Conservation (phyloP, 2,888 invertebrate species). For the Diploptera punctata region DNA sequence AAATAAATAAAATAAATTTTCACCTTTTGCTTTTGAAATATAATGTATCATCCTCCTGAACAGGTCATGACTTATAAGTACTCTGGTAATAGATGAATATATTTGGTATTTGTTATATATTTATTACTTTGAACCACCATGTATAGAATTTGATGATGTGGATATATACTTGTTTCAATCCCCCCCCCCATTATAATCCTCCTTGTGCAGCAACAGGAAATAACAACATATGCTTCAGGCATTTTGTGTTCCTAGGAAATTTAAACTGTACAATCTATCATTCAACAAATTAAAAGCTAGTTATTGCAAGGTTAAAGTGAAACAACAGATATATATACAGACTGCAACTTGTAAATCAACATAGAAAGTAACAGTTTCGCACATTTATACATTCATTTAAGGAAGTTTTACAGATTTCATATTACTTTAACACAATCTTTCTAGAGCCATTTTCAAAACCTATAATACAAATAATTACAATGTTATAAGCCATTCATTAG, state of each 20-base stretch:
- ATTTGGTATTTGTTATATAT: too few species aligned
- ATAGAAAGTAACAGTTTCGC: neutral
- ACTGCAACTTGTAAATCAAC: conserved; percentile 3
- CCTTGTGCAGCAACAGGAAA: conserved; percentile 25
- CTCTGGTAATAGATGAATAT: too few species aligned
- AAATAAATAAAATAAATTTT: too few species aligned
- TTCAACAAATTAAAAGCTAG: neutral
- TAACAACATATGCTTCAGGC: neutral
- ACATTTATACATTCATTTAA: neutral
- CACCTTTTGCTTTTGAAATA: too few species aligned
- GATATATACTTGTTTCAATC: neutral
- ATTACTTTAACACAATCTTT: too few species aligned
- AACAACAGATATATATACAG: neutral
- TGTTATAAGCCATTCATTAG: too few species aligned
- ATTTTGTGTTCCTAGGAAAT: conserved; percentile 21
- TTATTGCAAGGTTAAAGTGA: neutral
- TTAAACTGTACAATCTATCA: neutral
- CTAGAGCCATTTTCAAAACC: too few species aligned
- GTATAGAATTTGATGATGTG: neutral
- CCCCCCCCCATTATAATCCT: neutral
- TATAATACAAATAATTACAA: too few species aligned
- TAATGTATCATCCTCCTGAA: too few species aligned
- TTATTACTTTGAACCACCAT: conserved; percentile 12
- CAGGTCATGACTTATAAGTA: too few species aligned
- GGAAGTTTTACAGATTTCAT: too few species aligned